Conservation (phyloP, 2,888 invertebrate genomes). For the Eupithecia subfuscata region DNA sequence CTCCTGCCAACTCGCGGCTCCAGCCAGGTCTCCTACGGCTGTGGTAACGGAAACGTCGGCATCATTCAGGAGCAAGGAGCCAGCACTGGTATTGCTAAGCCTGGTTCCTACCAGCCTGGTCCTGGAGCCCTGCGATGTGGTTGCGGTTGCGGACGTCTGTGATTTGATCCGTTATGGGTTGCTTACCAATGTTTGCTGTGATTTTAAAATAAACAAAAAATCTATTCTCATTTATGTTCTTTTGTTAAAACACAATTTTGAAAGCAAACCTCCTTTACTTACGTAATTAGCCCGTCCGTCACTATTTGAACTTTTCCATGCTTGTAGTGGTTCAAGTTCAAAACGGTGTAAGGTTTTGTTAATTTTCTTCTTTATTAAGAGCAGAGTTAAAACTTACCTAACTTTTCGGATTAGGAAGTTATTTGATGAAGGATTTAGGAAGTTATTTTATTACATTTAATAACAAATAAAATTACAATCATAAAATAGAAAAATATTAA, state of each 20-base stretch:
- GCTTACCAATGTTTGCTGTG: neutral
- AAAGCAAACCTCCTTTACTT: too few relatives aligned
- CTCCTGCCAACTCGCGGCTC: slow-evolving; percentile 53
- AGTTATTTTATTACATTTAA: too few relatives aligned
- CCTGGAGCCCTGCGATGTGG: slow-evolving; percentile 19
- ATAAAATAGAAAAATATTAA: too few relatives aligned
- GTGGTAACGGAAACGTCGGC: slow-evolving; percentile 47
- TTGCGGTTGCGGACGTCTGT: neutral
- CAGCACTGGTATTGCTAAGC: slow-evolving; percentile 27
- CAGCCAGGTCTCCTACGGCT: slow-evolving; percentile 53
- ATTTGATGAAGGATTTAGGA: too few relatives aligned
- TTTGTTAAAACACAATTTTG: neutral
- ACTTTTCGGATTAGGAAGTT: too few relatives aligned
- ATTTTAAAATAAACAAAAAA: neutral
- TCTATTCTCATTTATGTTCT: neutral
- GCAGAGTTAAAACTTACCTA: too few relatives aligned
- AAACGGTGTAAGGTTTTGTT: too few relatives aligned
- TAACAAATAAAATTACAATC: too few relatives aligned
- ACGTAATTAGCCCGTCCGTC: too few relatives aligned
- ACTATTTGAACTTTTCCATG: too few relatives aligned
- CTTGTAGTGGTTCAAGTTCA: too few relatives aligned
- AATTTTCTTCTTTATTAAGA: too few relatives aligned
- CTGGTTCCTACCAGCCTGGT: slow-evolving; percentile 16
- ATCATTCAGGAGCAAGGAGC: slow-evolving; percentile 29
- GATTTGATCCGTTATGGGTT: neutral